These are phyloP conservation scores for Diplazon laetatorius DNA, from an alignment of 2,888 invertebrate genomes.

Conservation along the genomic window DNA sequence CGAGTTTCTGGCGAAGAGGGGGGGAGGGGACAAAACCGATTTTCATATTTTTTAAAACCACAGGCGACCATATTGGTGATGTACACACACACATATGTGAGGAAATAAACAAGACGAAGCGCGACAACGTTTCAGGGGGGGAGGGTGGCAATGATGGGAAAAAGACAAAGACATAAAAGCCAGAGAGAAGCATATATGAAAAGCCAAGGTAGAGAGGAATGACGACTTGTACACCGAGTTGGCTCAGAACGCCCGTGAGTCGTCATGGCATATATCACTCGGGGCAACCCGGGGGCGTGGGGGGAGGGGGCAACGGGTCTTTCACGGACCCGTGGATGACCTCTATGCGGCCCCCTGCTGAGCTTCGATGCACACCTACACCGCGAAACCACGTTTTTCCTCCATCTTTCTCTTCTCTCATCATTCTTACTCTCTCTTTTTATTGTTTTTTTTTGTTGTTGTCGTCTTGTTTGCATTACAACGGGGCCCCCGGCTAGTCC, in stretches of 20 bases:
- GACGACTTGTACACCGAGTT: constrained; percentile 52
- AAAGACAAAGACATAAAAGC: constrained; percentile 39
- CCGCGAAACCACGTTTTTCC: constrained; percentile 37
- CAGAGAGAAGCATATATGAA: constrained; percentile 11
- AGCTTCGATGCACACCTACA: constrained; percentile 45
- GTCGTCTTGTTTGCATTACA: constrained; percentile 30
- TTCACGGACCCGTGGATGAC: constrained; percentile 50
- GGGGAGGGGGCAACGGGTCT: constrained; percentile 47
- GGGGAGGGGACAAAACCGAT: constrained; percentile 25
- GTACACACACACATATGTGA: not conserved
- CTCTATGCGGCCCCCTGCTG: constrained; percentile 34
- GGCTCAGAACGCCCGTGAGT: constrained; percentile 55
- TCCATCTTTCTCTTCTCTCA: constrained; percentile 48
- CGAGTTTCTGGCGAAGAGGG: no score
- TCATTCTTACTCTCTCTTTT: constrained; percentile 31
- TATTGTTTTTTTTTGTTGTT: constrained; percentile 26
- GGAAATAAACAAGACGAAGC: constrained; percentile 34
- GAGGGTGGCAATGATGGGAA: no score
- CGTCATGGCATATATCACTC: constrained; percentile 51
- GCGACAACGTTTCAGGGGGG: constrained; percentile 11
- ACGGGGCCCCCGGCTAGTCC: constrained; percentile 20
- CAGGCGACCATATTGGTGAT: constrained; percentile 32
- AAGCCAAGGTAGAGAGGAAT: constrained; percentile 29
- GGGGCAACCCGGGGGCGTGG: constrained; percentile 10
- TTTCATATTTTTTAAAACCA: constrained; percentile 48